Base-by-base conservation (phyloP, 2,797 vertebrate species). In the Betta splendens region DNA sequence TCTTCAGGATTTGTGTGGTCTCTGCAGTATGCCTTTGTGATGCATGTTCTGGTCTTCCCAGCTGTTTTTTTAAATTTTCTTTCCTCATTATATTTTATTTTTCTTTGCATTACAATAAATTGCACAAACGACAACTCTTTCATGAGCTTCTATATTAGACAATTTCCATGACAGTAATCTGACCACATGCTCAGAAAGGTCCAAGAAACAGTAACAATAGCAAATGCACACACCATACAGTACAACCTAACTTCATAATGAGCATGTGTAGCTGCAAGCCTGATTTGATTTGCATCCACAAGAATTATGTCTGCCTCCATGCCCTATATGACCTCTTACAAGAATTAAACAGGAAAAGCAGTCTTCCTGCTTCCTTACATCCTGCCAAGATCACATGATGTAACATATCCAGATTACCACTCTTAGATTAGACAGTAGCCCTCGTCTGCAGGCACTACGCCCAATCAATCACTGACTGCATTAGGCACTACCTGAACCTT, bases 321-420 rank as follows among this genome's bases (percentile, higher is more conserved):
- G 20, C 21, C 3, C 6, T 38, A 23, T 49, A 25, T 43, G 21
- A 32, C 20, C 5, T 38, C 16, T 38, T 43, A 29, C 4, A 26
- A 50, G 44, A 61, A 63, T 37, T 65, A 60, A 20, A 54, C 29
- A 32, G 23, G 29, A 12, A 37, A 61, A 40, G 17, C 50, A 31
- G 36, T 32, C 31, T 33, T 38, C 16, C 18, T n/a, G 60, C 54
- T 43, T 62, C 21, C 7, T 5, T 5, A 25, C 11, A 61, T 25
- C 15, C 32, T 20, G 35, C 22, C 25, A 29, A 45, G 33, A 8
- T 37, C 29, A 40, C 55, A 48, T 77, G 72, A 83, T 60, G 61
- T 58, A 76, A 84, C 26, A 37, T 40, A 49, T 33, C 48, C 63
- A 84, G 79, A 87, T 89, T 82, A 87, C 29, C 23, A 43, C 67